Conservation (phyloP, 2,797 vertebrate genomes). For the Thunnus albacares region DNA sequence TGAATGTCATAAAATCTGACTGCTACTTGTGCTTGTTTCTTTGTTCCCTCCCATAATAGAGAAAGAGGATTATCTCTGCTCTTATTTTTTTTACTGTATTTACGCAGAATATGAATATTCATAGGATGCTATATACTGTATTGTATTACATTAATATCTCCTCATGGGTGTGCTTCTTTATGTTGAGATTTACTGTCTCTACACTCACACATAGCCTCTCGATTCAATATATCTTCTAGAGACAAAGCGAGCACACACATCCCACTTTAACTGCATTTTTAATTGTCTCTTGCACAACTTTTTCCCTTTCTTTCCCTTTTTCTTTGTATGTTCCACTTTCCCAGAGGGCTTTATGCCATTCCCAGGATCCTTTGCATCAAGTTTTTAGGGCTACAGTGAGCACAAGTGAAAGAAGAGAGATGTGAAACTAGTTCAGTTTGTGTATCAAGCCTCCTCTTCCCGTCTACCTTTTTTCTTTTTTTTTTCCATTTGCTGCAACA, state of each 20-base stretch:
- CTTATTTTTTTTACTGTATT: slow-evolving; percentile 33
- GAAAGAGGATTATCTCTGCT: slow-evolving; percentile 15
- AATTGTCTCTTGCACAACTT: slow-evolving; percentile 60
- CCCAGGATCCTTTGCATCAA: slow-evolving; percentile 69
- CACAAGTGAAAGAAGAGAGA: slow-evolving; percentile 36
- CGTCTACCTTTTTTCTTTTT: slow-evolving; percentile 25
- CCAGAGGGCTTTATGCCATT: slow-evolving; percentile 65
- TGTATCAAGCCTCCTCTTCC: slow-evolving; percentile 27
- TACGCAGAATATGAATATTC: slow-evolving; percentile 48
- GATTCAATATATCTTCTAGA: slow-evolving; percentile 43
- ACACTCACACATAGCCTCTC: slow-evolving; percentile 36
- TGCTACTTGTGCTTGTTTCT: slow-evolving; percentile 35
- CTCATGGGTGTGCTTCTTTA: slow-evolving; percentile 29
- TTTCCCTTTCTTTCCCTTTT: slow-evolving; percentile 29
- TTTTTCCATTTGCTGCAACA: slow-evolving; percentile 15
- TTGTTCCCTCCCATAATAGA: slow-evolving; percentile 31
- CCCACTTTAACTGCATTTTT: slow-evolving; percentile 62
- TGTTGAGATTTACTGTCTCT: slow-evolving; percentile 43
- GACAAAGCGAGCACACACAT: slow-evolving; percentile 36
- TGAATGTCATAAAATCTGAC: slow-evolving; percentile 63
- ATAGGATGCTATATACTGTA: slow-evolving; percentile 13
- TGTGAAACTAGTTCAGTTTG: slow-evolving; percentile 61
- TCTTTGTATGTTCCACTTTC: slow-evolving; percentile 57
- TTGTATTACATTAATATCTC: slow-evolving; percentile 28
- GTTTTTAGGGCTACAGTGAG: slow-evolving; percentile 55